Evolutionary conservation across 2,113 vertebrate genomes (phyloP).

Genomic region (Coregonus clupeaformis): DNA sequence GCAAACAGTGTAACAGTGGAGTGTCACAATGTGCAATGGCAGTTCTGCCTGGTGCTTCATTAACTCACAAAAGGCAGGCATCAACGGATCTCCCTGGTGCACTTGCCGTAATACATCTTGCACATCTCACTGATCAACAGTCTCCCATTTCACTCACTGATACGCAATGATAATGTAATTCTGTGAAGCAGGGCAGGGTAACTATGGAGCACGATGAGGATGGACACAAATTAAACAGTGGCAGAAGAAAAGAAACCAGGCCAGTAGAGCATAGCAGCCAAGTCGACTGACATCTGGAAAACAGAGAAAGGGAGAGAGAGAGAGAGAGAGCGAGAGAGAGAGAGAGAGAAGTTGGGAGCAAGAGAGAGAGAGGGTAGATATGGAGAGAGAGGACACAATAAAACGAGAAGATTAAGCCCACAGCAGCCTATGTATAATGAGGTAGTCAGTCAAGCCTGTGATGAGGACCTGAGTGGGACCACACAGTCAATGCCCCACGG

Average conservation of each 20-base stretch:
- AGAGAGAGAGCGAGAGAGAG: not conserved
- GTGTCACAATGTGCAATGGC: not conserved
- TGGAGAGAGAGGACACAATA: constrained; percentile 6
- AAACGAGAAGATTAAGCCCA: not conserved
- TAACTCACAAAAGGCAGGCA: not conserved
- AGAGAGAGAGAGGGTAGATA: constrained; percentile 3
- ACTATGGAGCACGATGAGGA: not conserved
- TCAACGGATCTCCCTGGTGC: not conserved
- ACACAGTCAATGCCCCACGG: not conserved
- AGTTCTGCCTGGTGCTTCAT: not conserved
- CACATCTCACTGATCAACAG: not conserved
- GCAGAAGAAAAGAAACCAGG: not conserved
- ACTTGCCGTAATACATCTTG: not conserved
- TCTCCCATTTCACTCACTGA: not conserved
- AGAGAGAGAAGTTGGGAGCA: not conserved
- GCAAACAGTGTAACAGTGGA: not conserved
- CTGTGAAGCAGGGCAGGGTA: not conserved
- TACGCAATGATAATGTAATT: not conserved
- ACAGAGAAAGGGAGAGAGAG: not conserved
- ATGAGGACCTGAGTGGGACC: not conserved
- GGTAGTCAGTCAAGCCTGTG: not conserved
- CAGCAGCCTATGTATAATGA: not conserved
- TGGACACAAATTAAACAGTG: not conserved
- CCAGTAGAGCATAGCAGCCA: not conserved
- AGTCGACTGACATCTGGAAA: not conserved